Conservation (phyloP, 92 coral and sea anemone species). For the Heliopora coerulea region DNA sequence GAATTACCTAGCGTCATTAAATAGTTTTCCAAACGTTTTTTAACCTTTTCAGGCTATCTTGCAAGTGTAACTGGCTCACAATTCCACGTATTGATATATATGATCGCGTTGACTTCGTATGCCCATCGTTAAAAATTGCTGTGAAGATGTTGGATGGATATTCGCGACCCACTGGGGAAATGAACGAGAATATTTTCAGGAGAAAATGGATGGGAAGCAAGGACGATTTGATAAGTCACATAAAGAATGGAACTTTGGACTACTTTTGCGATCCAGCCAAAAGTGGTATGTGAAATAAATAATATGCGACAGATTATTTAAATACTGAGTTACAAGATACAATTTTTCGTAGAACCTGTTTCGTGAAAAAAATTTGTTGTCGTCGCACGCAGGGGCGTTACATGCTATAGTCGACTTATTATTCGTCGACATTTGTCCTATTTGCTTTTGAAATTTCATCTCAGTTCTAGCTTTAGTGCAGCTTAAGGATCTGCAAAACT, state of each 20-base stretch:
- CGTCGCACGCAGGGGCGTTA: no score
- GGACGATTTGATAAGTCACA: conserved; percentile 5
- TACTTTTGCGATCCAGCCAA: conserved; percentile 5
- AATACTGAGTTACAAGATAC: no score
- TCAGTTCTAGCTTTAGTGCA: no score
- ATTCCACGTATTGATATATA: conserved; percentile 6
- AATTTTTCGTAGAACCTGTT: no score
- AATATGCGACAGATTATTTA: no score
- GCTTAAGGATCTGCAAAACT: no score
- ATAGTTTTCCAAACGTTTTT: no score
- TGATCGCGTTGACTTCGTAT: conserved; percentile 10
- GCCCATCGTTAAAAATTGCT: conserved; percentile 11
- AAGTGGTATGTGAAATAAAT: neutral
- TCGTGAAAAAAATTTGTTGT: no score
- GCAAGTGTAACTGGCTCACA: conserved; percentile 25
- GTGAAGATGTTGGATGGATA: conserved; percentile 16
- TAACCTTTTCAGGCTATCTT: conserved; percentile 1
- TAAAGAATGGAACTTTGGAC: conserved; percentile 7
- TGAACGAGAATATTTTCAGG: conserved; percentile 13
- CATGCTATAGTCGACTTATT: no score
- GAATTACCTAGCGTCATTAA: no score
- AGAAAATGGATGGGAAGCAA: conserved; percentile 14
- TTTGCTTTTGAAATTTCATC: no score
- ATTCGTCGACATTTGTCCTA: no score
- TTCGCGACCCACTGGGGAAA: neutral